These are phyloP conservation scores for Procavia capensis DNA, from an alignment of 2,113 vertebrate species.

Conservation along the genomic window DNA sequence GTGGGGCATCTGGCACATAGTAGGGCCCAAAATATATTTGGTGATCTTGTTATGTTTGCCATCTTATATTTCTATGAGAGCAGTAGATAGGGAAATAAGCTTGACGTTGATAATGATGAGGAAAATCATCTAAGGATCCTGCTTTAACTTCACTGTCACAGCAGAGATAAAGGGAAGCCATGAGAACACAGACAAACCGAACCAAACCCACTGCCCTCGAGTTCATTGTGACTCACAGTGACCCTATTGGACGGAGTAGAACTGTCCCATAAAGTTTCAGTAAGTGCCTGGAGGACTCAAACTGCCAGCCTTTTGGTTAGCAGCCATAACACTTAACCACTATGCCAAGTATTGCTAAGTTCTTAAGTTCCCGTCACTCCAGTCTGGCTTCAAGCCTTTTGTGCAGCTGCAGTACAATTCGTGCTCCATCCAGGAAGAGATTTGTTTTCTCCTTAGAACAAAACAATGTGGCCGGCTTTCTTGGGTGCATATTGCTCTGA, in stretches of 20 bases:
- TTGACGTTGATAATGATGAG: not conserved
- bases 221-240: no score
- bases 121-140: not conserved
- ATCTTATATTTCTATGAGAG: conserved; percentile 3
- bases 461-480: not conserved
- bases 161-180: not conserved
- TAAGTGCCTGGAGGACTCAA: no score
- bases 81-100: not conserved
- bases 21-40: not conserved
- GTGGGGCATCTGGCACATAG: not conserved
- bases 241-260: no score
- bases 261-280: no score
- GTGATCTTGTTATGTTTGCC: not conserved
- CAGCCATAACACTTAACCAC: no score
- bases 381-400: not conserved
- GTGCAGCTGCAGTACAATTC: not conserved
- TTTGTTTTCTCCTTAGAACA: not conserved
- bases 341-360: not conserved
- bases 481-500: not conserved
- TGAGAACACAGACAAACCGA: no score
- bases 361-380: not conserved
- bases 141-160: not conserved
- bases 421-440: not conserved
- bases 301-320: no score
- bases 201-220: no score